A percentile compares a stretch with the other conserved stretches of the same genome.
Evolutionary conservation across 1,140 invertebrate genomes (phyloP).

Genomic region (Cotesia glomerata): DNA sequence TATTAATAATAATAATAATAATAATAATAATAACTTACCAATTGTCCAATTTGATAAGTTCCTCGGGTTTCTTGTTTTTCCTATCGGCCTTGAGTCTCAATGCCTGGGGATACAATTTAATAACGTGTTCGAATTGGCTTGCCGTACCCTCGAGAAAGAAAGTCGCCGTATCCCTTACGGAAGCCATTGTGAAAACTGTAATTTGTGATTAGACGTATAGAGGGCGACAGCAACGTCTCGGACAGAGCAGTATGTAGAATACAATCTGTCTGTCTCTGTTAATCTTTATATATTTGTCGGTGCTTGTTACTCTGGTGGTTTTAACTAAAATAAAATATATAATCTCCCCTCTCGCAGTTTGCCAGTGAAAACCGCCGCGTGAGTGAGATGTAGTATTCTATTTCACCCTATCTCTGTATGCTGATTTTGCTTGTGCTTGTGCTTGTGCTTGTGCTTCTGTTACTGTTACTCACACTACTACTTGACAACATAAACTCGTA

Average conservation of each 20-base stretch:
- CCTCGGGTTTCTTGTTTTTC: slow-evolving; percentile 89
- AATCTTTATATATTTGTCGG: slow-evolving; percentile 16
- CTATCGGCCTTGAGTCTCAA: slow-evolving; percentile 84
- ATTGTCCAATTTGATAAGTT: slow-evolving; percentile 90
- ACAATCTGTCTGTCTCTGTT: slow-evolving; percentile 4
- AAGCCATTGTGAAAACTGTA: slow-evolving; percentile 77
- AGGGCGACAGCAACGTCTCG: slow-evolving; percentile 37
- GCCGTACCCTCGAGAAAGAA: slow-evolving; percentile 88
- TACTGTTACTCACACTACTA: too few relatives aligned
- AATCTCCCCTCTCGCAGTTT: slow-evolving; percentile 17
- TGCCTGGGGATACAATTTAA: slow-evolving; percentile 87
- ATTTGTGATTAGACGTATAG: slow-evolving; percentile 50
- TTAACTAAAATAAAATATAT: neutral
- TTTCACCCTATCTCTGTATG: slow-evolving; percentile 43
- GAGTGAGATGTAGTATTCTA: slow-evolving; percentile 42
- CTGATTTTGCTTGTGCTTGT: slow-evolving; percentile 32
- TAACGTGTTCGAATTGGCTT: slow-evolving; percentile 85
- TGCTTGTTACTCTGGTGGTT: neutral
- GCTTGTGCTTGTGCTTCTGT: neutral
- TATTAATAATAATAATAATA: too few relatives aligned
- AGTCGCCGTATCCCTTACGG: slow-evolving; percentile 84
- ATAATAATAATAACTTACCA: slow-evolving; percentile 73
- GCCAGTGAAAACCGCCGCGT: slow-evolving; percentile 22
- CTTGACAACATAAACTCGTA: neutral
- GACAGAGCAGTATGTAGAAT: too few relatives aligned